Evolutionary conservation across 2,888 invertebrate species (phyloP).

Genomic region (Drosophila borealis): DNA sequence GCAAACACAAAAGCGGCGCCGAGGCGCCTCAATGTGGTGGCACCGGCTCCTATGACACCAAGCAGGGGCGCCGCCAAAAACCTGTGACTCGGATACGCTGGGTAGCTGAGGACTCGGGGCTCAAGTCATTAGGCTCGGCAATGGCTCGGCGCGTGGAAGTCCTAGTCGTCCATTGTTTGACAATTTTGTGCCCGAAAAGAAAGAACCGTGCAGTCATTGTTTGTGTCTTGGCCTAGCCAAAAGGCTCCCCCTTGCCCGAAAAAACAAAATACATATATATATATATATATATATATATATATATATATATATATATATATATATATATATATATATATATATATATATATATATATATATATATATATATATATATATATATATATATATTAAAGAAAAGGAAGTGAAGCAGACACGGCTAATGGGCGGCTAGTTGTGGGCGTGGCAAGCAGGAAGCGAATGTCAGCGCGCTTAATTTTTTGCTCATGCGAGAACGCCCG

Average conservation of each 20-base stretch:
- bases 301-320: too few relatives aligned
- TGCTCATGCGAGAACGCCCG: conserved; percentile 38
- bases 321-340: too few relatives aligned
- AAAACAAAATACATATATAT: not conserved
- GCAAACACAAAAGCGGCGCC: conserved; percentile 55
- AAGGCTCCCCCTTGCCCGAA: conserved; percentile 11
- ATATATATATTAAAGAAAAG: too few relatives aligned
- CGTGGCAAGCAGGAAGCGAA: conserved; percentile 58
- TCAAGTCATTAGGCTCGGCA: conserved; percentile 71
- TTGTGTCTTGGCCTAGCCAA: conserved; percentile 61
- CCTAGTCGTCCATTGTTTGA: conserved; percentile 65
- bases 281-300: too few relatives aligned
- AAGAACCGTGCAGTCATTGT: conserved; percentile 40
- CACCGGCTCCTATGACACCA: conserved; percentile 19
- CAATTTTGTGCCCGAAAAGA: conserved; percentile 59
- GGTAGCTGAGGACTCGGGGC: conserved; percentile 37
- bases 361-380: too few relatives aligned
- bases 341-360: too few relatives aligned
- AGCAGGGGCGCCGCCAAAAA: not conserved
- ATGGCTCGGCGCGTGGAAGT: conserved; percentile 19
- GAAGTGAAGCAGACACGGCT: conserved; percentile 1
- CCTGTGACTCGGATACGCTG: conserved; percentile 40
- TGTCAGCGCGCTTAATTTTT: conserved; percentile 64
- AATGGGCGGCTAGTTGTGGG: conserved; percentile 36
- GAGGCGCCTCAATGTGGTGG: conserved; percentile 31